Percentiles rank a stretch among this genome's conserved stretches.
Evolutionary conservation across 2,113 vertebrate species (phyloP).

Genomic region (Meles meles): DNA sequence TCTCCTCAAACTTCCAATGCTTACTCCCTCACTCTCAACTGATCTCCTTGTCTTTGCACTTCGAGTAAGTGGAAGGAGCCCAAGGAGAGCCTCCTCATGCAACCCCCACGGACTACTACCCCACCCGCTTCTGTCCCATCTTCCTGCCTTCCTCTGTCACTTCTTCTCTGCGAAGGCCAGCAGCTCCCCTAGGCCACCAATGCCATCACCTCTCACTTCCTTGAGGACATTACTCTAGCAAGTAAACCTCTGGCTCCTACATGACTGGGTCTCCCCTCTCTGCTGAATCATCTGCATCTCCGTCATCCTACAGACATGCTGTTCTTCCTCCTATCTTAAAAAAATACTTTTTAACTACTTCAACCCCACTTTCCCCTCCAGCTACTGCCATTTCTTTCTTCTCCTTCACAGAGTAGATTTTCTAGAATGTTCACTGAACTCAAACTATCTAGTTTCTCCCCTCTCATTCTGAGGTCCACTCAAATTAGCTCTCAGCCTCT

Average conservation of each 20-base stretch:
- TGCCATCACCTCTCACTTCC: neutral
- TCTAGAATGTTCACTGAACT: neutral
- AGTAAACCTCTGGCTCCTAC: neutral
- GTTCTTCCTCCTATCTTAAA: neutral
- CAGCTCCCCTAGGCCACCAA: too few species aligned
- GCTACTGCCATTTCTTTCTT: neutral
- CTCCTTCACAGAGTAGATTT: neutral
- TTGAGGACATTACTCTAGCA: neutral
- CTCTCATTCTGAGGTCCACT: neutral
- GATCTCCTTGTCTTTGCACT: neutral
- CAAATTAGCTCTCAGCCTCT: neutral
- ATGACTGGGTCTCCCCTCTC: rapidly evolving
- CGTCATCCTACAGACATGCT: neutral
- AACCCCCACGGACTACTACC: neutral
- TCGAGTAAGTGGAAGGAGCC: neutral
- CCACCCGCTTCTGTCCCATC: neutral
- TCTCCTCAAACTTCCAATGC: neutral
- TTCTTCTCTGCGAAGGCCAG: neutral
- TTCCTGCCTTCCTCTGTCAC: neutral
- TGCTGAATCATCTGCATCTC: neutral
- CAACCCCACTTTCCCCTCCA: neutral
- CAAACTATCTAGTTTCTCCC: neutral
- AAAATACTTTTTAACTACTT: neutral
- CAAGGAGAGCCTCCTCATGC: rapidly evolving
- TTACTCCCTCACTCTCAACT: neutral